Evolutionary conservation across 2,113 vertebrate species (phyloP), one percentile per base, ranked within the genome.

Genomic region (Epinephelus cyanopodus): DNA sequence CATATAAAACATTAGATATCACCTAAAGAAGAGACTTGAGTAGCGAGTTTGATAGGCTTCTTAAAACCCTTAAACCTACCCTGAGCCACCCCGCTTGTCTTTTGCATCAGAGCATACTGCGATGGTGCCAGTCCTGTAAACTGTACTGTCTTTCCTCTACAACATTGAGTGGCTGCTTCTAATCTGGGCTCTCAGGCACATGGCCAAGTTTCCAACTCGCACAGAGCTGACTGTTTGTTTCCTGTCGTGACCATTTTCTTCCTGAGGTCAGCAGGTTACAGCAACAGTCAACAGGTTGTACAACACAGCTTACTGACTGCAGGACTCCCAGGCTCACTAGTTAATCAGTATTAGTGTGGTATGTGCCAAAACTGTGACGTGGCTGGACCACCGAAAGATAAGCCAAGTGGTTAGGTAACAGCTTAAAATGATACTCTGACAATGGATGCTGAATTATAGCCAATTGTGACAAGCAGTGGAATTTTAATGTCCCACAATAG

Each of bases 261-360:
- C 75, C 66, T 14, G 74, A 71, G 85, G 90, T 92, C 92, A 88
- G 78, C 82, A 50, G 89, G 83, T 87, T 47, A 74, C 58, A 50
- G 71, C 57, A 23, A 42, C 77, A 58, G 54, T 56, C 74, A 61
- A 25, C 74, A 70, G 64, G 67, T 73, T 68, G n/a, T 1, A 48
- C 60, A 45, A 37, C 50, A 37, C 67, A 63, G 71, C 25, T 69
- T 48, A 53, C 56, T 17, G 73, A 53, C 76, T 29, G 18, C 14
- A 60, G 79, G 81, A 65, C 74, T 74, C 76, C 50, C 21, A 65
- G 73, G 61, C 64, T 87, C 58, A 73, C 8, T 60, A 74, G 82
- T 77, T 86, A 87, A 90, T 92, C 82, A 77, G 79, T 74, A 42
- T 86, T 67, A 82, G 72, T 76, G 65, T 84, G 74, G 65, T 42